Percentiles rank a stretch among this genome's conserved stretches.
These are phyloP conservation scores for Boloria selene DNA, from an alignment of 2,888 invertebrate species.

Conservation along the genomic window DNA sequence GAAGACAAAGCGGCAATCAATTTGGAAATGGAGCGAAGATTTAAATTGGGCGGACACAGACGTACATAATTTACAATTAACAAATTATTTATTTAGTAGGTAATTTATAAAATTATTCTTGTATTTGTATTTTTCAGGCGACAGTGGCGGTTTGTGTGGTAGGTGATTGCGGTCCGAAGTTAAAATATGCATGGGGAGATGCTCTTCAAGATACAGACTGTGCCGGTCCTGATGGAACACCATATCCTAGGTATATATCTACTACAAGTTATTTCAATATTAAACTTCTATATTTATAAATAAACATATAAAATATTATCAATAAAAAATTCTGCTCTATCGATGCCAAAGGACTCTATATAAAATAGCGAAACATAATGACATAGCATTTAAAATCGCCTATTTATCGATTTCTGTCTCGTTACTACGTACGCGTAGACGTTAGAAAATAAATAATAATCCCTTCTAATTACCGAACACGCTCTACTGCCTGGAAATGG, in stretches of 20 bases:
- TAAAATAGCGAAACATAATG: too few species aligned
- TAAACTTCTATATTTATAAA: not conserved
- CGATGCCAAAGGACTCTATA: too few species aligned
- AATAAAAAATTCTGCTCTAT: not conserved
- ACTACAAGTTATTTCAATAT: too few species aligned
- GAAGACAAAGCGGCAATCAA: too few species aligned
- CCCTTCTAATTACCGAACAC: too few species aligned
- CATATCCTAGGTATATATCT: conserved; percentile 82
- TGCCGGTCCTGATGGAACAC: conserved; percentile 90
- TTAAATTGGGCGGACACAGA: too few species aligned
- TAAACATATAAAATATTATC: not conserved
- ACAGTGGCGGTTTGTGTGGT: conserved; percentile 58
- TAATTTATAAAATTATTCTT: not conserved
- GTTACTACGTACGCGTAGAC: not conserved
- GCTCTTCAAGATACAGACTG: conserved; percentile 91
- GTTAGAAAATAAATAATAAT: too few species aligned
- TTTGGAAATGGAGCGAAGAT: too few species aligned
- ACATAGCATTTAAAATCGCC: too few species aligned
- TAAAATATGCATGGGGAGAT: conserved; percentile 95
- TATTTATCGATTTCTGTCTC: too few species aligned
- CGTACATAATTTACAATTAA: too few species aligned
- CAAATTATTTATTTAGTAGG: not conserved
- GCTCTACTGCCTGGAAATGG: not conserved
- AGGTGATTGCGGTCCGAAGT: conserved; percentile 81
- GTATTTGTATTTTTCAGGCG: conserved; percentile 54